These are phyloP conservation scores for Dreissena polymorpha DNA, from an alignment of 1,140 invertebrate species.

Conservation along the genomic window DNA sequence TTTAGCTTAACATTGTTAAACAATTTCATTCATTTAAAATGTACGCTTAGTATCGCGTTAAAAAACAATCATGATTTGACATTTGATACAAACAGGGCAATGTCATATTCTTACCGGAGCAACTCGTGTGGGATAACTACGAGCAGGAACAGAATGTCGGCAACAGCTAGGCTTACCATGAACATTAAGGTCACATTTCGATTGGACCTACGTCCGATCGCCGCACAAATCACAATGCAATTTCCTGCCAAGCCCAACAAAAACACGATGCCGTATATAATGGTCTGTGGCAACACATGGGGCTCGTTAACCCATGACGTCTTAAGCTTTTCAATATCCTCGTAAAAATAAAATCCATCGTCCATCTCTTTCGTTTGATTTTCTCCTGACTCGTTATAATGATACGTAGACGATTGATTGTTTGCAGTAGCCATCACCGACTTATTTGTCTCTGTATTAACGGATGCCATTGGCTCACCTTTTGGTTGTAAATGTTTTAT, in stretches of 20 bases:
- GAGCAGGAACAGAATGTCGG: constrained; percentile 93
- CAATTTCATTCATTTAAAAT: too few relatives aligned
- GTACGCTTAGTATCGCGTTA: too few relatives aligned
- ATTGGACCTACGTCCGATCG: constrained; percentile 90
- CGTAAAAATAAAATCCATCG: constrained; percentile 56
- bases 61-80: too few relatives aligned
- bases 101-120: constrained; percentile 74
- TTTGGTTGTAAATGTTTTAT: too few relatives aligned
- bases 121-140: constrained; percentile 93
- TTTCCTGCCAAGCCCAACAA: constrained; percentile 90
- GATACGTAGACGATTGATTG: too few relatives aligned
- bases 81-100: too few relatives aligned
- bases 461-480: too few relatives aligned
- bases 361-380: background rate
- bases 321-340: constrained; percentile 56
- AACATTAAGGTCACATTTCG: constrained; percentile 94
- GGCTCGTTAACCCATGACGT: constrained; percentile 58
- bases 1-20: too few relatives aligned
- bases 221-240: constrained; percentile 90
- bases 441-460: too few relatives aligned
- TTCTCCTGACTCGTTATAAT: too few relatives aligned
- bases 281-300: constrained; percentile 75
- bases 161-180: constrained; percentile 93
- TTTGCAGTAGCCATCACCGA: too few relatives aligned
- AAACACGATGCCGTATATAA: constrained; percentile 85